Conservation (phyloP, 1,140 invertebrate genomes). For the Bombus affinis region DNA sequence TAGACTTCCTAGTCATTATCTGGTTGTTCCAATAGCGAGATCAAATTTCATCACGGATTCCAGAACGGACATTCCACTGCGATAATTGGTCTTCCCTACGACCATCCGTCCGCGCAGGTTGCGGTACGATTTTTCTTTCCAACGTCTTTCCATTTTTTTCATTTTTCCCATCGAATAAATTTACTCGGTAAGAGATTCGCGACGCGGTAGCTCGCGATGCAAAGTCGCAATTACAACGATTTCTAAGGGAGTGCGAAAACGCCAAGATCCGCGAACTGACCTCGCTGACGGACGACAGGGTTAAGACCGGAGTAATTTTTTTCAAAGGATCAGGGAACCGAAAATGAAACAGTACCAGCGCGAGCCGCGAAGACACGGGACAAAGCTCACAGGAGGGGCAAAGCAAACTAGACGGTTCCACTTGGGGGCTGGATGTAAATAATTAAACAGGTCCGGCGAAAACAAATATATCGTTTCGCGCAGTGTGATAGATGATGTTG, state of each 20-base stretch:
- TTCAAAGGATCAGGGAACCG: neutral
- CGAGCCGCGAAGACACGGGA: neutral
- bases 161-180: neutral
- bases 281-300: neutral
- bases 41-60: conserved; percentile 69
- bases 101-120: neutral
- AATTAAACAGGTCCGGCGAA: conserved; percentile 79
- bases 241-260: too few relatives aligned
- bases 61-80: conserved; percentile 84
- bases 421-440: conserved; percentile 73
- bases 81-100: conserved; percentile 51
- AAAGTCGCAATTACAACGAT: too few relatives aligned
- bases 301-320: neutral
- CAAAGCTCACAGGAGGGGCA: conserved; percentile 18
- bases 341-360: neutral
- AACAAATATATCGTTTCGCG: conserved; percentile 82
- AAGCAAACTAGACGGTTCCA: conserved; percentile 41
- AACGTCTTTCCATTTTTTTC: neutral
- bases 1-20: conserved; percentile 79
- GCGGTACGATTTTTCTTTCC: neutral
- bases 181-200: neutral
- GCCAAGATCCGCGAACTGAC: too few relatives aligned
- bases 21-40: conserved; percentile 73
- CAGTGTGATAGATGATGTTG: conserved; percentile 82
- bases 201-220: too few relatives aligned